Conservation (phyloP, 1,140 invertebrate species). For the Drosophila murphyi region DNA sequence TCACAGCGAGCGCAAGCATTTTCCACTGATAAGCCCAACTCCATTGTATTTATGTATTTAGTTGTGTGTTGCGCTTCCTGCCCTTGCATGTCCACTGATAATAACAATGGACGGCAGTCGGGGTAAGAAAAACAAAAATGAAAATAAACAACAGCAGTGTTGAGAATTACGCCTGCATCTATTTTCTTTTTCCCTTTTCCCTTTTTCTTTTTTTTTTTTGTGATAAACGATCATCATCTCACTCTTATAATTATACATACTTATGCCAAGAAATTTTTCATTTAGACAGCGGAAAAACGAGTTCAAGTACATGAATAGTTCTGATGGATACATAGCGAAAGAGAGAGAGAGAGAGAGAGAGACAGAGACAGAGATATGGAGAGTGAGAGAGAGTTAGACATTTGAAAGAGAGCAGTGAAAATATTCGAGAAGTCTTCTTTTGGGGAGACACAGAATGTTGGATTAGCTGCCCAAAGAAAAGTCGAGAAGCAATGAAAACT, state of each 20-base stretch:
- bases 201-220: conserved; percentile 6
- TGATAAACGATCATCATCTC: conserved; percentile 29
- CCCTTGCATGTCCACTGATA: conserved; percentile 74
- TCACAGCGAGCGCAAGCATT: conserved; percentile 31
- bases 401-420: conserved; percentile 16
- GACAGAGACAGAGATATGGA: conserved; percentile 18
- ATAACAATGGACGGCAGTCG: conserved; percentile 47
- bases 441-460: not conserved
- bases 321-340: not conserved
- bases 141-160: not conserved
- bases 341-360: conserved; percentile 19
- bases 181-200: not conserved
- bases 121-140: conserved; percentile 5
- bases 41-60: conserved; percentile 36
- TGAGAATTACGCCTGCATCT: conserved; percentile 26
- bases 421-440: conserved; percentile 39
- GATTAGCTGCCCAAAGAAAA: not conserved
- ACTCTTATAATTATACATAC: conserved; percentile 20
- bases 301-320: conserved; percentile 62
- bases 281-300: conserved; percentile 50
- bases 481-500: not conserved
- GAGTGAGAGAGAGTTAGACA: not conserved
- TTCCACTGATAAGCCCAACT: conserved; percentile 40
- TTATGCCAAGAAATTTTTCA: conserved; percentile 17
- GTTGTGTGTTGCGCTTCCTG: conserved; percentile 60